Evolutionary conservation across 2,113 vertebrate species (phyloP).

Genomic region (Caretta caretta): DNA sequence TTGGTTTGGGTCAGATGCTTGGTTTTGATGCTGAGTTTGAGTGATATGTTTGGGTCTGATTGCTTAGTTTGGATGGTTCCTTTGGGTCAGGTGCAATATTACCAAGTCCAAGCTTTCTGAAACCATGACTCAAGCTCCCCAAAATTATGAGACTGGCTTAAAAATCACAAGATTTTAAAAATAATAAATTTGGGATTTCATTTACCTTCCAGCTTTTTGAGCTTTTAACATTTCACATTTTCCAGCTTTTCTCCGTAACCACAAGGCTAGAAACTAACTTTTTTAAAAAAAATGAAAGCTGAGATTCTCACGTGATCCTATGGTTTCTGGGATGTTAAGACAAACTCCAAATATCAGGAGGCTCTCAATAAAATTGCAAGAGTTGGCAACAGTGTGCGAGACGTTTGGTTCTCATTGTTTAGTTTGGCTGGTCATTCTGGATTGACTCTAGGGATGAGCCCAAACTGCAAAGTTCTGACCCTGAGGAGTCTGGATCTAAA

Average conservation of each 20-base stretch:
- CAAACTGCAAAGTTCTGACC: background rate
- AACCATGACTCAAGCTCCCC: background rate
- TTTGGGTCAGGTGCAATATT: background rate
- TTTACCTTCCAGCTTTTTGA: conserved; percentile 38
- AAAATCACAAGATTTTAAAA: background rate
- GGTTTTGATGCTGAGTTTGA: background rate
- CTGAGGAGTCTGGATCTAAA: background rate
- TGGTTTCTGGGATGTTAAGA: conserved; percentile 5
- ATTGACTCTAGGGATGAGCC: background rate
- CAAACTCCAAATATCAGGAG: conserved; percentile 28
- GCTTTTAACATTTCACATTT: conserved; percentile 10
- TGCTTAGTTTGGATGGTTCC: background rate
- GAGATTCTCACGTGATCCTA: conserved; percentile 52
- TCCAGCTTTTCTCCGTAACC: conserved; percentile 50
- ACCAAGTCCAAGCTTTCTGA: conserved; percentile 20
- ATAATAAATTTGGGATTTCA: background rate
- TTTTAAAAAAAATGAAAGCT: background rate
- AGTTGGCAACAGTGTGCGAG: background rate
- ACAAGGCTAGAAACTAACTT: conserved; percentile 39
- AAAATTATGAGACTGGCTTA: background rate
- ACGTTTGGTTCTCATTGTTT: conserved; percentile 20
- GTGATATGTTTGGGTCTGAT: background rate
- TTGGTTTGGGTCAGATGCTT: background rate
- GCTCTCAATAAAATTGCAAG: background rate
- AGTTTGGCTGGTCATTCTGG: background rate